Evolutionary conservation across 2,113 vertebrate genomes (phyloP).

Genomic region (Notarius lentiginosus): DNA sequence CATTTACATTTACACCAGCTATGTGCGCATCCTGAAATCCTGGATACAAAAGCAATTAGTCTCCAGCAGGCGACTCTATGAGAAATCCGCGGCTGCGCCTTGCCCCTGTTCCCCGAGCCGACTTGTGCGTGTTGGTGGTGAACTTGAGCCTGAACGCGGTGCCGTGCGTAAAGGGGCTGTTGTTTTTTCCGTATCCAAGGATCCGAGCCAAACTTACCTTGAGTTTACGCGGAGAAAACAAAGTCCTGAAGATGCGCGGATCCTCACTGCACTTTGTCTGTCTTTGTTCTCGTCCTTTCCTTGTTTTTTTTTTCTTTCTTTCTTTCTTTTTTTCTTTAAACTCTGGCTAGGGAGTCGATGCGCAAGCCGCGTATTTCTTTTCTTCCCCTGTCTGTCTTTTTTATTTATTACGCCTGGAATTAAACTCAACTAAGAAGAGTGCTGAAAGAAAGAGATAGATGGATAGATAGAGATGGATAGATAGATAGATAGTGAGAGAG

Average conservation of each 20-base stretch:
- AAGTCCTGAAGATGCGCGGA: slow-evolving; percentile 76
- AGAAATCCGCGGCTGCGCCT: slow-evolving; percentile 61
- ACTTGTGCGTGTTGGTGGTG: slow-evolving; percentile 21
- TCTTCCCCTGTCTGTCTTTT: slow-evolving; percentile 38
- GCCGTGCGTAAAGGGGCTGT: not conserved
- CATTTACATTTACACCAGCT: slow-evolving; percentile 62
- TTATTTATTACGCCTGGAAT: slow-evolving; percentile 89
- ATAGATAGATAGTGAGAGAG: slow-evolving; percentile 62
- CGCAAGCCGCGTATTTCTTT: slow-evolving; percentile 37
- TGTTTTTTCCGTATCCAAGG: slow-evolving; percentile 67
- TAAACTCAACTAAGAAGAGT: slow-evolving; percentile 92
- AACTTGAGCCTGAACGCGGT: slow-evolving; percentile 47
- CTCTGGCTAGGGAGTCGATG: slow-evolving; percentile 52
- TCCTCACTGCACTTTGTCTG: slow-evolving; percentile 87
- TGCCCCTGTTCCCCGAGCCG: not conserved
- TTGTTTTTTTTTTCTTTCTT: slow-evolving; percentile 41
- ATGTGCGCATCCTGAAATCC: slow-evolving; percentile 60
- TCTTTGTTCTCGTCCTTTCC: slow-evolving; percentile 81
- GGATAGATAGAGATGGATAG: slow-evolving; percentile 68
- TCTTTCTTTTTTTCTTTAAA: slow-evolving; percentile 36
- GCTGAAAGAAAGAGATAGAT: slow-evolving; percentile 64
- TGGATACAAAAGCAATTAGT: slow-evolving; percentile 71
- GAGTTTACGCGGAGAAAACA: slow-evolving; percentile 87
- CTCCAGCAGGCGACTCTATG: slow-evolving; percentile 59
- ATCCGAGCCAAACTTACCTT: slow-evolving; percentile 95